Conservation (phyloP, 2,888 invertebrate genomes). For the Aproaerema taeniolella region DNA sequence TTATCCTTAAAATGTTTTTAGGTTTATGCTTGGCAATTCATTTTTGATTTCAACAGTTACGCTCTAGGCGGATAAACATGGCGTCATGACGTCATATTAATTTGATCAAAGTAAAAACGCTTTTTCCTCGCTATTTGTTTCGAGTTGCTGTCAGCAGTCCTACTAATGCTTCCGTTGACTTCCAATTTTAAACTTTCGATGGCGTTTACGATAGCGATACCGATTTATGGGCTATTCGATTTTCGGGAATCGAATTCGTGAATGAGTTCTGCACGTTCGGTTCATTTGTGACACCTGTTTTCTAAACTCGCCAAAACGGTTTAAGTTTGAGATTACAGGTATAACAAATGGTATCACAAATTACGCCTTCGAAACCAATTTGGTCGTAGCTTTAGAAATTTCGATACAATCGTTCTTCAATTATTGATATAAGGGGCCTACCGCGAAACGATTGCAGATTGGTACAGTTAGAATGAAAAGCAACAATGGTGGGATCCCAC, state of each 20-base stretch:
- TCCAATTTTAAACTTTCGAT: constrained; percentile 71
- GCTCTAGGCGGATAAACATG: constrained; percentile 36
- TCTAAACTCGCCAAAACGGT: constrained; percentile 21
- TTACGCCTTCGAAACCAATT: constrained; percentile 34
- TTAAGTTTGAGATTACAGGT: constrained; percentile 17
- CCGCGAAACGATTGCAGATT: constrained; percentile 45
- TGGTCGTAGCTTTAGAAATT: constrained; percentile 34
- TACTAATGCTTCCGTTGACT: constrained; percentile 69
- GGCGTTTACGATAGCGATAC: constrained; percentile 48
- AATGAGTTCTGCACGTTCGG: constrained; percentile 17
- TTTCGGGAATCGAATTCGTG: constrained; percentile 32
- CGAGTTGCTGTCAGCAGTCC: constrained; percentile 64
- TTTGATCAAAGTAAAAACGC: constrained; percentile 69
- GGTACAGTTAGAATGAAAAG: constrained; percentile 58
- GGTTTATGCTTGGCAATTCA: constrained; percentile 23
- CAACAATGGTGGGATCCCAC: constrained; percentile 63
- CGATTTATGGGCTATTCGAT: constrained; percentile 49
- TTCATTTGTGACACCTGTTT: constrained; percentile 26
- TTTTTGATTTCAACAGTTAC: constrained; percentile 35
- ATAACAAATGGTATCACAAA: constrained; percentile 15
- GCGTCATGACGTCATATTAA: constrained; percentile 57
- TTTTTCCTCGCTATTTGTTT: constrained; percentile 64
- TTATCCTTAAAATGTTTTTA: constrained; percentile 15
- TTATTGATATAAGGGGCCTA: constrained; percentile 31
- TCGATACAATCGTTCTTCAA: constrained; percentile 25